Base-by-base conservation (phyloP, 2,888 invertebrate species). In the Chaetoderma sp. region DNA sequence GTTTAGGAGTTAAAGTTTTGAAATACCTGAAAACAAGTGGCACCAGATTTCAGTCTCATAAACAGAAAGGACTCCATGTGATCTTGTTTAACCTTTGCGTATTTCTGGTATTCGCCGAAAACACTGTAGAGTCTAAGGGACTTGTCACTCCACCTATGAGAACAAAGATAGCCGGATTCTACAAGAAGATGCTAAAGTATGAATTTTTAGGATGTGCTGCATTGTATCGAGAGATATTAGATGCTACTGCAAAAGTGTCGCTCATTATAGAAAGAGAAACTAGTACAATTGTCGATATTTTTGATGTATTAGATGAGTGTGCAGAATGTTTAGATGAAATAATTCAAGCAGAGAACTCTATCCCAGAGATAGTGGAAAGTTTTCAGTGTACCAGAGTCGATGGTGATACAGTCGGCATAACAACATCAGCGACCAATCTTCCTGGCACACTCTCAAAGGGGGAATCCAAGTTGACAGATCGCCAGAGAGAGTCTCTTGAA, bases 171-270 rank as follows among this genome's bases (percentile, higher is more conserved):
- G 18, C 16, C 16, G 47, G 47, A 13, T 47, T 47, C 21, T 18
- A 47, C 47, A 47, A 47, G 23, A 47, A 47, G 21, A 21, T n/a
- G 47, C 8, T 47, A n/a, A n/a, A 47, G 21, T 47, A 47, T 47
- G 18, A 13, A 18, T 47, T 21, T 23, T 23, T 23, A 21, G 47
- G 8, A 8, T 23, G 21, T 8, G 21, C 23, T 8, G 8, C 18
- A 8, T 47, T 47, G 8, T 47, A 47, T 47, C 47, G 47, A 8
- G 47, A 47, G 23, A 23, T 47, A 23, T 18, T 47, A 18, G 6
- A 47, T 6, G 10, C 47, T 13, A 47, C 47, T 13, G 23, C 47
- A 47, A 47, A 47, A 47, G 18, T 47, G 8, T 47, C 47, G 10
- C 21, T 47, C 8, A 47, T 47, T 13, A 47, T 47, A 10, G 47